phyloP scores from a whole-genome alignment of 2,888 invertebrate genomes.

The Gnatocerus cornutus region DNA sequence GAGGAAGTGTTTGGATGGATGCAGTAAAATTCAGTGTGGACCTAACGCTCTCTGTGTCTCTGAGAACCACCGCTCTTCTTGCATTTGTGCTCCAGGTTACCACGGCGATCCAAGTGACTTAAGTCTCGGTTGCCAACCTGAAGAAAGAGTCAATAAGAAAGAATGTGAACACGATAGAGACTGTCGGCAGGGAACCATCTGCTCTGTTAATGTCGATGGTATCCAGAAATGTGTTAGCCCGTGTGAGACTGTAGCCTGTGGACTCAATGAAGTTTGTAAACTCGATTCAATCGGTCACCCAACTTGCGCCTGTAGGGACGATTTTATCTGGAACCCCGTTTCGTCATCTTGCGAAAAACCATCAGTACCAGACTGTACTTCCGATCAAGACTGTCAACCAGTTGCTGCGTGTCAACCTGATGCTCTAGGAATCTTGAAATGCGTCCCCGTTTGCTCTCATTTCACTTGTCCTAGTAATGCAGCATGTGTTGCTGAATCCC shows the following conservation, averaged over 20 bases:
- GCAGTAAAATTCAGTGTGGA: slow-evolving; percentile 90
- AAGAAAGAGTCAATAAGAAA: slow-evolving; percentile 75
- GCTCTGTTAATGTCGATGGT: slow-evolving; percentile 78
- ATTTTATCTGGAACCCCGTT: slow-evolving; percentile 89
- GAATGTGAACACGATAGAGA: slow-evolving; percentile 82
- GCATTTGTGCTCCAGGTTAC: slow-evolving; percentile 89
- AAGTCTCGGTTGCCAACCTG: slow-evolving; percentile 84
- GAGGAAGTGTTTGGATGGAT: slow-evolving; percentile 90
- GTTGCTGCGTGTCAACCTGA: slow-evolving; percentile 86
- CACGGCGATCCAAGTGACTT: slow-evolving; percentile 88
- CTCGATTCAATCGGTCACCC: slow-evolving; percentile 80
- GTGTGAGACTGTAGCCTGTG: slow-evolving; percentile 87
- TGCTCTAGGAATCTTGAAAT: slow-evolving; percentile 88
- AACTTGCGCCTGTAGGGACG: slow-evolving; percentile 85
- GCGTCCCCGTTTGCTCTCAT: slow-evolving; percentile 83
- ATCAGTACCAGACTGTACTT: slow-evolving; percentile 86
- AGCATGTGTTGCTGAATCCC: slow-evolving; percentile 82
- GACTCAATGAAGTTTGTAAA: slow-evolving; percentile 86
- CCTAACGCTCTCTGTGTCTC: slow-evolving; percentile 91
- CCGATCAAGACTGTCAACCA: slow-evolving; percentile 81
- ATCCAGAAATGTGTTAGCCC: slow-evolving; percentile 83
- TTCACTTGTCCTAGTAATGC: slow-evolving; percentile 91
- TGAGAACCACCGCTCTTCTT: slow-evolving; percentile 88
- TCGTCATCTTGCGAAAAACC: slow-evolving; percentile 89
- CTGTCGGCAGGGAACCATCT: slow-evolving; percentile 82